A percentile compares a stretch with the other conserved stretches of the same genome.
Conservation (phyloP, 1,140 invertebrate species). For the Solen grandis region DNA sequence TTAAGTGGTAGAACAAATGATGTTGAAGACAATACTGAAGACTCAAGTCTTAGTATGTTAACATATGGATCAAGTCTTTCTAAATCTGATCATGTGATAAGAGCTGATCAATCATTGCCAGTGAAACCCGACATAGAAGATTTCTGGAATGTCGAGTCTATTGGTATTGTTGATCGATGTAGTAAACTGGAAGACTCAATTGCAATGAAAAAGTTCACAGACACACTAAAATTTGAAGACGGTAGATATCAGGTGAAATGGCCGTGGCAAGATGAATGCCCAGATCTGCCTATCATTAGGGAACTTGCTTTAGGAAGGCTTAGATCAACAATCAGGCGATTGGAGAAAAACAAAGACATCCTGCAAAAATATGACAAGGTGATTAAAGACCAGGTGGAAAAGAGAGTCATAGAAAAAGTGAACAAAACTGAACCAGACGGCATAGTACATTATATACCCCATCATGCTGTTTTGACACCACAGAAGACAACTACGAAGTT, state of each 20-base stretch:
- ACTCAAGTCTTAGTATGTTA: slow-evolving; percentile 1
- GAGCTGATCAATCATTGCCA: not conserved
- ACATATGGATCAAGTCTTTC: not conserved
- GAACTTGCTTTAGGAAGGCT: slow-evolving; percentile 36
- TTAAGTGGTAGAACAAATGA: not conserved
- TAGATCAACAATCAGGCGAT: slow-evolving; percentile 3
- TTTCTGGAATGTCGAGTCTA: slow-evolving; percentile 55
- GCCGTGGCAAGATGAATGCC: slow-evolving; percentile 24
- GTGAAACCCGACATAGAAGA: slow-evolving; percentile 20
- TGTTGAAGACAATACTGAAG: not conserved
- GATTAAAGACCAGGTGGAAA: slow-evolving; percentile 45
- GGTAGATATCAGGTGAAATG: slow-evolving; percentile 41
- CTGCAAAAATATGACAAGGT: slow-evolving; percentile 41
- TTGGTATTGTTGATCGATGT: slow-evolving; percentile 32
- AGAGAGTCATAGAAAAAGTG: slow-evolving; percentile 27
- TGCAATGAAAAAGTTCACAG: slow-evolving; percentile 21
- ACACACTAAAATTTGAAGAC: slow-evolving; percentile 28
- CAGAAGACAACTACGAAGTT: slow-evolving; percentile 12
- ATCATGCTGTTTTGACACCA: slow-evolving; percentile 6
- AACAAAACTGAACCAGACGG: not conserved
- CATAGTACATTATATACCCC: slow-evolving; percentile 14
- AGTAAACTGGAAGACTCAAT: slow-evolving; percentile 6
- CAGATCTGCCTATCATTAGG: slow-evolving; percentile 35
- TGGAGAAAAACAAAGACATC: slow-evolving; percentile 42
- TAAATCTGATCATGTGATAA: not conserved